Evolutionary conservation across 2,797 vertebrate species (phyloP), one percentile per base, ranked within the genome.

Genomic region (Sebastes elongatus): DNA sequence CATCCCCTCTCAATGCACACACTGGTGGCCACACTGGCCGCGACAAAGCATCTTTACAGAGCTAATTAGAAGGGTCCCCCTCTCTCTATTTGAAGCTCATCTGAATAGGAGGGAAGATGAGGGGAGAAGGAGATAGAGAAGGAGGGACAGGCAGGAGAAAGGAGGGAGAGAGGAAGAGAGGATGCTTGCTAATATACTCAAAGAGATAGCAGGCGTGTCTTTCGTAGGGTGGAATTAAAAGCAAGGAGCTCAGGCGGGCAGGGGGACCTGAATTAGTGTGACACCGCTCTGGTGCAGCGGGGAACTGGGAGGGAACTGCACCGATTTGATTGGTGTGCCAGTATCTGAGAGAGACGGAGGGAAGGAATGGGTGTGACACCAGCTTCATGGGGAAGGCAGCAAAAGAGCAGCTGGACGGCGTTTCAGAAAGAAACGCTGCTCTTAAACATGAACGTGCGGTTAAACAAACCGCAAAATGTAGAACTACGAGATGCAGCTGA

Each of bases 51-150:
- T 94, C 93, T 94, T 94, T 94, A 86, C 94, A 94, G 95, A 96
- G 94, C 95, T 96, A 95, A 96, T 96, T 96, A 96, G 94, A 92
- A 91, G 88, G 89, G 90, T 91, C 86, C 91, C 92, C 88, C 89
- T 91, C 89, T 91, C 87, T 91, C 86, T 79, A 89, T 93, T 93
- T 91, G 88, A 90, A 88, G 84, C 91, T 93, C 89, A 94, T 94
- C 90, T 95, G 94, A 96, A 96, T 95, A 86, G 90, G 85, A 87
- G 87, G 82, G 87, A 88, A 84, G 75, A 89, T 89, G 83, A 86
- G 90, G 89, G 79, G 84, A 88, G 86, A 80, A 78, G 80, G 81
- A 86, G 76, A 79, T 35, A 73, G 89, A 88, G 83, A 86, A 80
- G 70, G 81, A 82, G 92, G 87, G 83, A 94, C 77, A 52, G 76